Base-by-base conservation (phyloP, 2,797 vertebrate species). In the Lerista edwardsae region DNA sequence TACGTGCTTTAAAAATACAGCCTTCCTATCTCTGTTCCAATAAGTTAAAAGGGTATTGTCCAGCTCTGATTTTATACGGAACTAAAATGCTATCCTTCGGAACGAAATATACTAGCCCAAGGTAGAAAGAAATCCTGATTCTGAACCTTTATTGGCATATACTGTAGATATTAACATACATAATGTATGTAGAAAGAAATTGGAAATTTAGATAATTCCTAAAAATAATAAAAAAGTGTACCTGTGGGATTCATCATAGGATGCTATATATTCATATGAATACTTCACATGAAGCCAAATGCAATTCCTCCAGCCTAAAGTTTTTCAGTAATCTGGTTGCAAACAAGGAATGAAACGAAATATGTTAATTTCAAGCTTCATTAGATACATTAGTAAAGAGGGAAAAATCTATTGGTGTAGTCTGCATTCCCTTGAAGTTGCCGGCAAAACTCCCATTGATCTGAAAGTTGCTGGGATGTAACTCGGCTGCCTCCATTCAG, bases 321-420 rank as follows among this genome's bases (percentile, higher is more conserved):
- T 21, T 36, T 74, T 57, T 31, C 73, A 78, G 11, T 0, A 0
- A 76, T 36, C 4, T 0, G 84, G 25, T 39, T 75, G 75, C 64
- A 88, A 91, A 59, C 47, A 87, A 88, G 68, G 85, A 82, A 84
- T 11, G 25, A 91, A 88, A 77, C 2, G 5, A 79, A 83, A 14
- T 29, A 8, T 79, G 47, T 64, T 92, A 80, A 90, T 91, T 88
- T 89, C 79, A 90, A 84, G 64, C 68, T 84, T 90, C 83, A 61
- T 87, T 91, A 89, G 79, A 88, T 86, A 76, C 4, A 25, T n/a
- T 88, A 87, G 67, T 34, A 39, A 59, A 15, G n/a, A 36, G 87
- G 80, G 68, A 84, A 84, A 14, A 11, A 71, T 55, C 41, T 75
- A 44, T 39, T 44, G 51, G 15, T 14, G 15, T 10, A 71, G 59